A percentile compares a stretch with the other conserved stretches of the same genome.
Evolutionary conservation across 2,113 vertebrate genomes (phyloP).

Genomic region (Grammomys dolichurus): DNA sequence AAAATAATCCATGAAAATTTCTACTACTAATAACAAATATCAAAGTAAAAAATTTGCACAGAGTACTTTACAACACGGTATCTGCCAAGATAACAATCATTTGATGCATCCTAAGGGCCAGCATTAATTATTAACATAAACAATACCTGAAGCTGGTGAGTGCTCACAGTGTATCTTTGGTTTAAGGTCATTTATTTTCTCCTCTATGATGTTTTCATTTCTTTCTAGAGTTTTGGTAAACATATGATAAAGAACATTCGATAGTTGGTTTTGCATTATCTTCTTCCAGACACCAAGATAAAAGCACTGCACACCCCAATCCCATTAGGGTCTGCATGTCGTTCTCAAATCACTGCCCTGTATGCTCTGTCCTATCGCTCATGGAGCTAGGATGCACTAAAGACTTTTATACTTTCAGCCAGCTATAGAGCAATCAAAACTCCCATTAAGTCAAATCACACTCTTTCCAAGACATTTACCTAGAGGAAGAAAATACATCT

Average conservation of each 20-base stretch:
- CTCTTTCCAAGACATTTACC: conserved; percentile 5
- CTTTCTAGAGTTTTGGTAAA: conserved; percentile 3
- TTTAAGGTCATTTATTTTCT: not conserved
- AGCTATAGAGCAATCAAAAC: not conserved
- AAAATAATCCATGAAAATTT: not conserved
- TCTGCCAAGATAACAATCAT: not conserved
- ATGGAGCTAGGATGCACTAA: not conserved
- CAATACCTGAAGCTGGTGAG: not conserved
- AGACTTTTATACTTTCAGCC: not conserved
- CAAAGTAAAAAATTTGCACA: not conserved
- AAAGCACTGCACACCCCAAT: not conserved
- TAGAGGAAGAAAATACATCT: conserved; percentile 9
- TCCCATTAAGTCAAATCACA: conserved; percentile 15
- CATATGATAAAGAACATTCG: not conserved
- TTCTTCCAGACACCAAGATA: not conserved
- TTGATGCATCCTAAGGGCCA: not conserved
- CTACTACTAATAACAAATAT: not conserved
- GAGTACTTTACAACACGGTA: not conserved
- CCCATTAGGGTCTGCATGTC: not conserved
- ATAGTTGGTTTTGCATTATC: not conserved
- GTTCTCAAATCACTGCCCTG: not conserved
- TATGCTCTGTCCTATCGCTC: not conserved
- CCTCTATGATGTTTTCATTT: not conserved
- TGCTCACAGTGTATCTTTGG: not conserved
- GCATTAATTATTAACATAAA: not conserved